These are phyloP conservation scores for Sinodicranocentrus sp. DNA, from an alignment of 2,888 invertebrate genomes.

Conservation along the genomic window DNA sequence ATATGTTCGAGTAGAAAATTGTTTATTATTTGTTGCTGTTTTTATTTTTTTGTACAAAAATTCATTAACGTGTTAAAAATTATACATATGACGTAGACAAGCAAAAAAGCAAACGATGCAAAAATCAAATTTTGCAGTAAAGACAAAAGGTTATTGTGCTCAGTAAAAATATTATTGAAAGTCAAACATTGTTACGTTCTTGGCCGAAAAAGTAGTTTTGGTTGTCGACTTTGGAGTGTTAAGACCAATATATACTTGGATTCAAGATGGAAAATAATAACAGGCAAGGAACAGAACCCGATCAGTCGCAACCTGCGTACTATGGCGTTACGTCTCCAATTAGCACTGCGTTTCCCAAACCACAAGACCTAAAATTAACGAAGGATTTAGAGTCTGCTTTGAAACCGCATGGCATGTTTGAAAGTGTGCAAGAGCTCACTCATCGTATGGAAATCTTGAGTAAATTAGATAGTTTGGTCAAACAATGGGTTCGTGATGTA, in stretches of 20 bases:
- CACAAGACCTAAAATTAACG: slow-evolving; percentile 87
- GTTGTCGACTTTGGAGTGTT: too few relatives aligned
- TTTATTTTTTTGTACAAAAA: too few relatives aligned
- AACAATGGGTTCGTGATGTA: slow-evolving; percentile 95
- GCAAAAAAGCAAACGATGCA: too few relatives aligned
- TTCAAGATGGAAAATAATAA: slow-evolving; percentile 57
- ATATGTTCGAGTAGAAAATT: too few relatives aligned
- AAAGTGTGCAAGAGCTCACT: slow-evolving; percentile 92
- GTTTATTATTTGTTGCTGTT: too few relatives aligned
- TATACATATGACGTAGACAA: too few relatives aligned
- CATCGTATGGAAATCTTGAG: slow-evolving; percentile 85
- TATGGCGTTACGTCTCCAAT: slow-evolving; percentile 96
- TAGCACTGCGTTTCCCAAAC: slow-evolving; percentile 90
- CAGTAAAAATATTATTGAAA: too few relatives aligned
- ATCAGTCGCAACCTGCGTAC: slow-evolving; percentile 43
- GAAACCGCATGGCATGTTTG: slow-evolving; percentile 92
- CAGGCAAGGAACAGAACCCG: slow-evolving; percentile 46
- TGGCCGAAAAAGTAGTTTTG: too few relatives aligned
- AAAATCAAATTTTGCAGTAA: too few relatives aligned
- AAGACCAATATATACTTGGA: too few relatives aligned
- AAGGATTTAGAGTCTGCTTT: slow-evolving; percentile 88
- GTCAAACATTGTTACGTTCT: too few relatives aligned
- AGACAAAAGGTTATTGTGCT: too few relatives aligned
- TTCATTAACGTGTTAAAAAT: not conserved
- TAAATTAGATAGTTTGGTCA: slow-evolving; percentile 93